phyloP scores from a whole-genome alignment of 2,113 vertebrate species.

The Oxyura jamaicensis region DNA sequence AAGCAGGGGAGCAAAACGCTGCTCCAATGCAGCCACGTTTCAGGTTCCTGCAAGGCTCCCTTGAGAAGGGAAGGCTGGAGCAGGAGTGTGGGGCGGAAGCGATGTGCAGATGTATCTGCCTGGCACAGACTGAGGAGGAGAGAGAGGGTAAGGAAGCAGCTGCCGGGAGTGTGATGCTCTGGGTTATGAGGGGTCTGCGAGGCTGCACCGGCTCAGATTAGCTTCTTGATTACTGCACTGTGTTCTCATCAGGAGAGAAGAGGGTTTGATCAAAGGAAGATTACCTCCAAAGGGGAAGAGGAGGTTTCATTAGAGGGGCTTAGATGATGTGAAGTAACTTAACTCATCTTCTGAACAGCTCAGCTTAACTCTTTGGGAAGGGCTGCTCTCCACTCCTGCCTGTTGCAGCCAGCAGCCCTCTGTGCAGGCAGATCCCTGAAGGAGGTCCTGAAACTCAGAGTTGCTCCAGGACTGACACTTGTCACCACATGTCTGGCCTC shows the following conservation, averaged over 20 bases:
- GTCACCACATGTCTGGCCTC: neutral
- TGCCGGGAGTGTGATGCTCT: accelerated
- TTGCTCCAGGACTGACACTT: neutral
- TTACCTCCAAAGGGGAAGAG: constrained; percentile 29
- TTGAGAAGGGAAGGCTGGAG: neutral
- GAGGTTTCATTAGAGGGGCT: constrained; percentile 61
- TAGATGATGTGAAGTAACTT: constrained; percentile 34
- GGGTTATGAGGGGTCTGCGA: constrained; percentile 15
- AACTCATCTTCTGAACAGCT: neutral
- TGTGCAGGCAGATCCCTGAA: neutral
- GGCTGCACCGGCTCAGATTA: constrained; percentile 27
- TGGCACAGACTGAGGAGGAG: neutral
- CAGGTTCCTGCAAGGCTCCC: neutral
- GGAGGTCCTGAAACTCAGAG: neutral
- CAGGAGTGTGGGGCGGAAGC: neutral
- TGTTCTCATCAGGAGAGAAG: constrained; percentile 63
- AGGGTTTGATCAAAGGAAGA: constrained; percentile 64
- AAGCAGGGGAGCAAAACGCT: neutral
- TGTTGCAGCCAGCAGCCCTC: neutral
- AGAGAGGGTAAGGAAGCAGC: accelerated
- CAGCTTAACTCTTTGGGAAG: neutral
- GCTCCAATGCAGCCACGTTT: accelerated
- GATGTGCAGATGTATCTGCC: neutral
- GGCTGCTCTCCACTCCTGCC: neutral
- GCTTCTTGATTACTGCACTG: constrained; percentile 54